Evolutionary conservation across 2,797 vertebrate species (phyloP).

Genomic region (Momotus momota): DNA sequence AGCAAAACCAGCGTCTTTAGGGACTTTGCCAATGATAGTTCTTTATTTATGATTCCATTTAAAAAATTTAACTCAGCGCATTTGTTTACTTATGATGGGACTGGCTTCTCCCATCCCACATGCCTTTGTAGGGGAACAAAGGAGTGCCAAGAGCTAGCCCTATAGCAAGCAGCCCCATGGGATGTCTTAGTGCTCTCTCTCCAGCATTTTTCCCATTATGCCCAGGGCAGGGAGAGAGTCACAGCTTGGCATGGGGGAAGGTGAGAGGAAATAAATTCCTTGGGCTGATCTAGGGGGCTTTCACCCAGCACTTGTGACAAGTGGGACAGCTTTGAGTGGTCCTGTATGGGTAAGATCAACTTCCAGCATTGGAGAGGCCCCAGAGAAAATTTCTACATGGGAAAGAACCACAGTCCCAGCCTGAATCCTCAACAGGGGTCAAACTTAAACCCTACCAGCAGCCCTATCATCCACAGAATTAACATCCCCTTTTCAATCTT

Average conservation of each 20-base stretch:
- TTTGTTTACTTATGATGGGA: constrained; percentile 51
- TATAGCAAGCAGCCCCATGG: neutral
- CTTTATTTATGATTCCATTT: constrained; percentile 63
- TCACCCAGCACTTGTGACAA: neutral
- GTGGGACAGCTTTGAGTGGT: neutral
- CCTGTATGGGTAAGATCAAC: neutral
- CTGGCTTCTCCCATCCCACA: neutral
- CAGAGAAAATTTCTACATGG: neutral
- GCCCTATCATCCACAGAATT: neutral
- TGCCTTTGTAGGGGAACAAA: constrained; percentile 22
- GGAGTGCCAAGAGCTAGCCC: constrained; percentile 8
- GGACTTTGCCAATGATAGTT: constrained; percentile 29
- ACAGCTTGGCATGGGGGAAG: neutral
- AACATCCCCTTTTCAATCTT: neutral
- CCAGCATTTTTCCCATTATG: neutral
- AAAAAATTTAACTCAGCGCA: constrained; percentile 4
- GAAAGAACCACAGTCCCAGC: neutral
- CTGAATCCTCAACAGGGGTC: neutral
- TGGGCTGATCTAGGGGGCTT: neutral
- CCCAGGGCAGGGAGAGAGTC: neutral
- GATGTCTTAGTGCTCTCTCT: neutral
- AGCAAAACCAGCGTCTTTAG: constrained; percentile 37
- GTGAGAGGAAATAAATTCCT: neutral
- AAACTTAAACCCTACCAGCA: neutral
- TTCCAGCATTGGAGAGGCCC: neutral